phyloP scores from a whole-genome alignment of 2,797 vertebrate genomes.

The Meda fulgida region DNA sequence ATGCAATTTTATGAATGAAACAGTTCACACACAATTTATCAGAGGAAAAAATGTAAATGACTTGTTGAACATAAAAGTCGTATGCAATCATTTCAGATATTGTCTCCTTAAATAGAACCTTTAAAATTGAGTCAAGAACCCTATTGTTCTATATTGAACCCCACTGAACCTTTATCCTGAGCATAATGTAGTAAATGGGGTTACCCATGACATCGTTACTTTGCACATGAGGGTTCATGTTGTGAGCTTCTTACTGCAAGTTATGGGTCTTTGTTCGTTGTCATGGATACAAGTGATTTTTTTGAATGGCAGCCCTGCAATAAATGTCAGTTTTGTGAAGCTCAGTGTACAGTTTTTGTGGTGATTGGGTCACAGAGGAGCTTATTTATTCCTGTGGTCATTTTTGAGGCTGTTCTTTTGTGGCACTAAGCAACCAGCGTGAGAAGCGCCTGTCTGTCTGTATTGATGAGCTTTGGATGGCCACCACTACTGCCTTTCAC shows the following conservation, averaged over 20 bases:
- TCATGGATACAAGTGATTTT: conserved; percentile 22
- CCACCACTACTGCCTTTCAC: neutral
- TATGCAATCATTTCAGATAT: no score
- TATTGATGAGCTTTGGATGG: conserved; percentile 19
- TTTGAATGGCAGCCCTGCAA: conserved; percentile 6
- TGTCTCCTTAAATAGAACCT: no score
- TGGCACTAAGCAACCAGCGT: conserved; percentile 9
- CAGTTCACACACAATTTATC: no score
- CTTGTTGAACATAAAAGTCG: no score
- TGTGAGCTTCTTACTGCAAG: neutral
- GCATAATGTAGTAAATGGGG: neutral
- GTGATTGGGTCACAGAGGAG: conserved; percentile 22
- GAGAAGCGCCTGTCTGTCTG: conserved; percentile 6
- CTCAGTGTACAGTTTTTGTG: conserved; percentile 22
- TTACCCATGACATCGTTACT: neutral
- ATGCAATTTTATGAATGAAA: no score
- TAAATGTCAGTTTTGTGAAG: conserved; percentile 18
- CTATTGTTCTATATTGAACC: neutral
- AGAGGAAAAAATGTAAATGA: no score
- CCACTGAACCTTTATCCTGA: neutral
- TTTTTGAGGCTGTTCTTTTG: conserved; percentile 23
- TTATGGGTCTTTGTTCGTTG: conserved; percentile 14
- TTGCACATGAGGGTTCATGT: neutral
- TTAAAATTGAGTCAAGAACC: neutral
- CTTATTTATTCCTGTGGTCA: conserved; percentile 27